Conservation (phyloP, 1,140 invertebrate genomes). For the Phymorhynchus buccinoides region DNA sequence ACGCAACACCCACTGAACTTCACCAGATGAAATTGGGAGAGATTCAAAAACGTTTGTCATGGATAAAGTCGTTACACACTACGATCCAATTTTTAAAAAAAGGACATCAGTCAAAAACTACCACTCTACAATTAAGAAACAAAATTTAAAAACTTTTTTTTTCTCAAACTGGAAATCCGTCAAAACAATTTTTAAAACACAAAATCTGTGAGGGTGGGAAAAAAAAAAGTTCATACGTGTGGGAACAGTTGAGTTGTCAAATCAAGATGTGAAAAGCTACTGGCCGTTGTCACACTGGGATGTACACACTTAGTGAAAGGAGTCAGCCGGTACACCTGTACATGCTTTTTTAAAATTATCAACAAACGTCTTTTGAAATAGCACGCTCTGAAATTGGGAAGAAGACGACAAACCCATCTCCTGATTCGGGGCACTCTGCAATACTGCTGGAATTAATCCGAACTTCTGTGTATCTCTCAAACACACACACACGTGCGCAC, state of each 20-base stretch:
- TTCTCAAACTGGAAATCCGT: background rate
- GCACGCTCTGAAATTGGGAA: background rate
- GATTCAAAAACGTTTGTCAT: background rate
- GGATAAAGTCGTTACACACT: background rate
- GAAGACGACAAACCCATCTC: background rate
- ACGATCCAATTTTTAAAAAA: background rate
- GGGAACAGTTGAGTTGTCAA: background rate
- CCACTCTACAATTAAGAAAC: background rate
- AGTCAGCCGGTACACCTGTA: no score
- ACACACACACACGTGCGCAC: background rate
- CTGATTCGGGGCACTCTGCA: background rate
- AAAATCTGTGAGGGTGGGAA: background rate
- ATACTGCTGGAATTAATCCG: background rate
- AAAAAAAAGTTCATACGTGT: background rate
- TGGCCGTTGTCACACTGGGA: background rate
- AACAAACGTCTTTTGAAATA: background rate
- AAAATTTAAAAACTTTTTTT: no score
- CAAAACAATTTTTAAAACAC: background rate
- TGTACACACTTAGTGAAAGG: background rate
- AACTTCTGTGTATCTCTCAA: background rate
- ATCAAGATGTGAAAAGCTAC: background rate
- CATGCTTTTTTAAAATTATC: background rate
- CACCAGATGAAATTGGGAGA: background rate
- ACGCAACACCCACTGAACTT: background rate
- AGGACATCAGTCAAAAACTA: background rate